Evolutionary conservation across 2,797 vertebrate species (phyloP), one percentile per base, ranked within the genome.

Genomic region (Scarus forsteni): DNA sequence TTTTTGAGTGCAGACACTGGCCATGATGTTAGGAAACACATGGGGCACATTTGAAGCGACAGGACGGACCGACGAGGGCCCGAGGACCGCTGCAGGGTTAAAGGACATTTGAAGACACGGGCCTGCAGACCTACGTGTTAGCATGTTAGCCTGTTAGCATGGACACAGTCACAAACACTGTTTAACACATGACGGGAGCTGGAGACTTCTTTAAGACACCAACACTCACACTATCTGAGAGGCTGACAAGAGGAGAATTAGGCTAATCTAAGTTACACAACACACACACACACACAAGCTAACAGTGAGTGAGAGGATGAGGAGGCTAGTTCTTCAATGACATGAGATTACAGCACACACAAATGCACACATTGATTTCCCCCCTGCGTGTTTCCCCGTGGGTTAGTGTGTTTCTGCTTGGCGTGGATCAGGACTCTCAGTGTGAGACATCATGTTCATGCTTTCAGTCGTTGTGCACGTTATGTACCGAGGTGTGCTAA

Each of bases 101-200:
- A 74, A 85, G 85, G 75, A 85, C 84, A 55, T 80, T 73, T 51
- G 16, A 53, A 56, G 55, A 51, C 55, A 27, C 10, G 60, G 86
- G 92, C 91, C 92, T 92, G 81, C 80, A 81, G 80, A 78, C 89
- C 86, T 88, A 65, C 60, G 58, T 46, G 75, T 75, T 91, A 92
- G 88, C 89, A 38, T 43, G 61, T 36, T 90, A 92, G 86, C 90
- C 64, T 40, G 7, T 40, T 42, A 66, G 66, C 83, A 68, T 27
- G 45, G 43, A 43, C 27, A 46, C 54, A 60, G 18, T 5, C 36
- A 56, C 16, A 63, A 43, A 19, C 13, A 34, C 36, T 49, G 42
- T 49, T 39, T 3, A 48, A 12, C 6, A 1, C 14, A 12, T 1
- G 7, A 27, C 27, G 27, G 27, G 27, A 4, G 27, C 27, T 27